Evolutionary conservation across 2,113 vertebrate species (phyloP).

Genomic region (Cyanocitta stelleri): DNA sequence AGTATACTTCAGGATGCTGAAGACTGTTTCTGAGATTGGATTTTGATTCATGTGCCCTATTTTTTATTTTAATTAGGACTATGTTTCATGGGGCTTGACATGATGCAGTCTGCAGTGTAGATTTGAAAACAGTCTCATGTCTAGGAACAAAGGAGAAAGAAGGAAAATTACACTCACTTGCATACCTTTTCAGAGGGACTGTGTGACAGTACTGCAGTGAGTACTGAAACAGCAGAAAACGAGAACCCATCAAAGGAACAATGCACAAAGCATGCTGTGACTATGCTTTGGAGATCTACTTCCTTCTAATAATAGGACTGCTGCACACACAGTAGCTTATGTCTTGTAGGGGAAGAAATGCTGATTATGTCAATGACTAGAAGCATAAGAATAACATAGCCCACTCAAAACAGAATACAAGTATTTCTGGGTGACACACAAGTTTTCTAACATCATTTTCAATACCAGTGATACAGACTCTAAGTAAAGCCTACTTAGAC

Average conservation of each 20-base stretch:
- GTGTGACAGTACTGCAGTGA: background rate
- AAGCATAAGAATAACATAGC: background rate
- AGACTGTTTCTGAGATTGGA: background rate
- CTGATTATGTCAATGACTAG: background rate
- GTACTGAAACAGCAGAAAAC: background rate
- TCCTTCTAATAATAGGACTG: background rate
- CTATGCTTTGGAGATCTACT: background rate
- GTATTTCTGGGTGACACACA: background rate
- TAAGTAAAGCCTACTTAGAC: background rate
- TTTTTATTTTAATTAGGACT: conserved; percentile 33
- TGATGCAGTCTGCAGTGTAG: background rate
- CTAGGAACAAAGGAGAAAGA: background rate
- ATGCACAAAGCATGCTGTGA: background rate
- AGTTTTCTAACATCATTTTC: background rate
- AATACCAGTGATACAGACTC: background rate
- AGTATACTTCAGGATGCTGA: background rate
- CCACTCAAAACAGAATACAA: background rate
- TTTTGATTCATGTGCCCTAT: background rate
- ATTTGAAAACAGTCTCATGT: background rate
- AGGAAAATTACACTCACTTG: background rate
- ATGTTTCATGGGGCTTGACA: background rate
- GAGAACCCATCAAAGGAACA: background rate
- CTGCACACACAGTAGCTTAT: background rate
- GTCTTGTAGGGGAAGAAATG: background rate
- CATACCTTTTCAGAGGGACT: background rate